These are phyloP conservation scores for Orestias chungarensis DNA, from an alignment of 2,797 vertebrate species.

Conservation along the genomic window DNA sequence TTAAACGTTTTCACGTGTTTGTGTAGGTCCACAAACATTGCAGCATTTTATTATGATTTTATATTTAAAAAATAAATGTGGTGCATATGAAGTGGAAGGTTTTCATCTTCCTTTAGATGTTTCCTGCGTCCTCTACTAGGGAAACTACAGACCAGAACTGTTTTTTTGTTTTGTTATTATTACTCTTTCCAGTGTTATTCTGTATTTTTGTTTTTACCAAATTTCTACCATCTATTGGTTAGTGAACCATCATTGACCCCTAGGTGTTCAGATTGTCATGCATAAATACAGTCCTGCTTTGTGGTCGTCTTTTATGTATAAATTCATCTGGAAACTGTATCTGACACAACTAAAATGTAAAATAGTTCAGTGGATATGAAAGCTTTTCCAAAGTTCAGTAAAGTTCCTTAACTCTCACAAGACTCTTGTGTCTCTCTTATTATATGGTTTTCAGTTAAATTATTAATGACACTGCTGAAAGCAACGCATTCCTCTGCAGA, in stretches of 20 bases:
- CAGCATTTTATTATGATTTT: background rate
- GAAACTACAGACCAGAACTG: too few relatives aligned
- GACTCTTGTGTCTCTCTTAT: background rate
- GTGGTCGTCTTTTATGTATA: background rate
- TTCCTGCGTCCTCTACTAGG: too few relatives aligned
- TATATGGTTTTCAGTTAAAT: constrained; percentile 15
- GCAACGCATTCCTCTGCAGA: constrained; percentile 41
- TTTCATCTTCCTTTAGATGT: too few relatives aligned
- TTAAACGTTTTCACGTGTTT: background rate
- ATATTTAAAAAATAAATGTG: background rate
- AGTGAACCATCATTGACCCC: too few relatives aligned
- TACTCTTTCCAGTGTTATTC: too few relatives aligned
- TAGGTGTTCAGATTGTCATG: too few relatives aligned
- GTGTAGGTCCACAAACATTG: background rate
- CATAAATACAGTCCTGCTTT: background rate
- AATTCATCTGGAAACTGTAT: background rate
- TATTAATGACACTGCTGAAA: constrained; percentile 41
- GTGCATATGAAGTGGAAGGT: background rate
- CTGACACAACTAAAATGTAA: background rate
- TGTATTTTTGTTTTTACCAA: too few relatives aligned
- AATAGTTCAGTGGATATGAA: background rate
- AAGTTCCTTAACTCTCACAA: background rate
- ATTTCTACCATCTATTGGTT: too few relatives aligned
- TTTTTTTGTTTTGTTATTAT: too few relatives aligned
- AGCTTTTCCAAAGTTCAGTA: background rate